These are phyloP conservation scores for Nasonovia ribisnigri DNA, from an alignment of 2,888 invertebrate genomes.

Conservation along the genomic window DNA sequence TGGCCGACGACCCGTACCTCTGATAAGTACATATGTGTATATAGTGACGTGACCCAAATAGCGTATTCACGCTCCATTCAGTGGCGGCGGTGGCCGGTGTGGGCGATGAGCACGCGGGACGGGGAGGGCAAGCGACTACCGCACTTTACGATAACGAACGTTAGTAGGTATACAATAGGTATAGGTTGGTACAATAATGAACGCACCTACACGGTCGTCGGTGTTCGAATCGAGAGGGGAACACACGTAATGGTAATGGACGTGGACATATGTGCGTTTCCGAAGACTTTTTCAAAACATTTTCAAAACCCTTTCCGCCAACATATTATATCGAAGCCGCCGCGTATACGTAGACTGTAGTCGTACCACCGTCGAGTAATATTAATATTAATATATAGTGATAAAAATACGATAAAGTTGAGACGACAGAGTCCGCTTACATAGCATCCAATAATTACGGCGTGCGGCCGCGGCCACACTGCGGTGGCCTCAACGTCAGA, in stretches of 20 bases:
- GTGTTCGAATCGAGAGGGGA: neutral
- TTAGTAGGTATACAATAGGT: neutral
- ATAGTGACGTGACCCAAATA: conserved; percentile 47
- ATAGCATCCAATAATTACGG: neutral
- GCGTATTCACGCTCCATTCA: neutral
- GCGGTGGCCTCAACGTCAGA: neutral
- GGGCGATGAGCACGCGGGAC: neutral
- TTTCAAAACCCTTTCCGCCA: neutral
- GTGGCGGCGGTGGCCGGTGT: neutral
- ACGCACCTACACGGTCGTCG: neutral
- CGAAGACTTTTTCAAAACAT: neutral
- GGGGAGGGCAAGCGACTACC: neutral
- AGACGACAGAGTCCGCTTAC: neutral
- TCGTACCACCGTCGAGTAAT: neutral
- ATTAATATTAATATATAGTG: neutral
- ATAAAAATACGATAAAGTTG: neutral
- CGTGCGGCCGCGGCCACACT: conserved; percentile 36
- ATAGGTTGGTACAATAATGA: neutral
- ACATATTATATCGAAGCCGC: neutral
- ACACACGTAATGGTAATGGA: neutral
- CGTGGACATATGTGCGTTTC: neutral
- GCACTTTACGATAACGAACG: neutral
- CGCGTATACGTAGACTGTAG: neutral
- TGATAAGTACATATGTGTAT: neutral
- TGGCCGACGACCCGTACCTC: neutral